Conservation (phyloP, 2,113 vertebrate species). For the Oenanthe oenanthe region DNA sequence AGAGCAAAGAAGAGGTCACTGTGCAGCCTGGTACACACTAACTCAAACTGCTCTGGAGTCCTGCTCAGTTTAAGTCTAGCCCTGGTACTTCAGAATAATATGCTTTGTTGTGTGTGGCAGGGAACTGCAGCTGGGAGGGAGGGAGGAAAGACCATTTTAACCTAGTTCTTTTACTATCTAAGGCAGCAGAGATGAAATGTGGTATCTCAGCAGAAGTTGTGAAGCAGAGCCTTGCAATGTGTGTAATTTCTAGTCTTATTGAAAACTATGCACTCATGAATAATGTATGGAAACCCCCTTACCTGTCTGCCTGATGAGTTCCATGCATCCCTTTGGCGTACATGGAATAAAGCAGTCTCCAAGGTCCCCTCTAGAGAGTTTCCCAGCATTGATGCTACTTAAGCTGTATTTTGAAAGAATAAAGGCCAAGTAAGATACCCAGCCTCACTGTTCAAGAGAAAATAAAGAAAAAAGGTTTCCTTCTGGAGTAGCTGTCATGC, state of each 20-base stretch:
- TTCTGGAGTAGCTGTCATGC: background rate
- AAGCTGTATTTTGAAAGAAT: constrained; percentile 76
- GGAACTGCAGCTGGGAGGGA: background rate
- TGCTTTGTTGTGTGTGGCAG: background rate
- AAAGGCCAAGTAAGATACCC: constrained; percentile 1
- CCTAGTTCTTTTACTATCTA: background rate
- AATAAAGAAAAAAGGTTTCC: background rate
- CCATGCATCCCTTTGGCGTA: constrained; percentile 96
- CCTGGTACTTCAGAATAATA: background rate
- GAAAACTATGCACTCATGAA: background rate
- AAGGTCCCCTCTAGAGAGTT: constrained; percentile 93
- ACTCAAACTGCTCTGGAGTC: accelerated
- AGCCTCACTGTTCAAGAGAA: background rate
- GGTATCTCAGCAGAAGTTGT: background rate
- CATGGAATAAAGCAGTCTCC: constrained; percentile 94
- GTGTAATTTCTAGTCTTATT: background rate
- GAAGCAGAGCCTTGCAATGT: background rate
- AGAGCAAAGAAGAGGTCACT: background rate
- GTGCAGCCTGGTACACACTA: background rate
- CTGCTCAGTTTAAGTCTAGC: background rate
- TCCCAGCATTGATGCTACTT: constrained; percentile 93
- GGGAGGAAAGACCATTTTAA: background rate
- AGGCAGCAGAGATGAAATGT: background rate
- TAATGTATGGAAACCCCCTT: background rate
- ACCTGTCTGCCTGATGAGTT: constrained; percentile 94